Base-by-base conservation (phyloP, 2,797 vertebrate genomes). In the Ptychobarbus kaznakovi region DNA sequence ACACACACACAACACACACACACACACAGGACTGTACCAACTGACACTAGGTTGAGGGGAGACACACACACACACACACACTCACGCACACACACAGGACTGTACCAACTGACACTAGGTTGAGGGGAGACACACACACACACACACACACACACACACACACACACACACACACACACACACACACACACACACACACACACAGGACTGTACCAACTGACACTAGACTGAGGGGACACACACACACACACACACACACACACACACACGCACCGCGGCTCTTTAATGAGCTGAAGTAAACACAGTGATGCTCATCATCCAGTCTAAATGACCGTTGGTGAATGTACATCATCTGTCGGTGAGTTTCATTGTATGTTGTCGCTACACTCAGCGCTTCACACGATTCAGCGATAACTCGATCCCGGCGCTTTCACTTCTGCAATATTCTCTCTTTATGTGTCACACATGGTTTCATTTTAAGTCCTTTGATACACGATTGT, bases 381-480 rank as follows among this genome's bases (percentile, higher is more conserved):
- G 73, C 46, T 56, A 53, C 63, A 12, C 51, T 76, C n/a, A 25
- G 16, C 35, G 22, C 70, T 81, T 40, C 18, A 8, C 28, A 11
- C 13, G 56, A 51, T 83, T 70, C 66, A 46, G 56, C 42, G 8
- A 51, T 25, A 75, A 83, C 81, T 75, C 20, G 25, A 46, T 63
- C 16, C 81, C 51, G 40, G 58, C 58, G 72, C 72, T 83, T 83
- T 83, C 81, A 83, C 81, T 83, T 83, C 72, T 25, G 42, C 44
- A 22, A 13, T 9, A 38, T 18, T 38, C 18, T 9, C 58, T 58
- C 16, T 72, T 73, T 49, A 9, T 79, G 68, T 73, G 53, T 74
- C 81, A 32, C 53, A 82, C 13, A 9, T 83, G 40, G 82, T 42
- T 83, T 83, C 82, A 25, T 0, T 63, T 42, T 22, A 11, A 25